Base-by-base conservation (phyloP, 64 coral and sea anemone genomes). In the Acropora tenuis region DNA sequence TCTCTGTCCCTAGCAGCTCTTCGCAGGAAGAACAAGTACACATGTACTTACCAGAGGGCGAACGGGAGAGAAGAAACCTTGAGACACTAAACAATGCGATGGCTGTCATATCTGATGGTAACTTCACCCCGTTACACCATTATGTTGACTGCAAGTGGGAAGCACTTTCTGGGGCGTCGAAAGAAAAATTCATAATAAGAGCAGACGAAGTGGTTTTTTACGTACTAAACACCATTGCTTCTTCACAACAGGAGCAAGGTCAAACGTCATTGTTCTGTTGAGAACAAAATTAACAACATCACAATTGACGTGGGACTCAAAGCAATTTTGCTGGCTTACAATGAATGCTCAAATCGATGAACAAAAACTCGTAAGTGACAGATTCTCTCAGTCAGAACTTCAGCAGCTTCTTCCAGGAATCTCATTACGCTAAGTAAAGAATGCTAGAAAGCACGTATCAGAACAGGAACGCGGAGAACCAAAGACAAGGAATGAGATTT, bases 1-100 rank as follows among this genome's bases (percentile, higher is more conserved):
- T 93, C 40, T 93, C 91, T 63, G 91, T 76, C 40, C 91, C 91
- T 55, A 93, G 84, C 18, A 93, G 68, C 66, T 81, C 86, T 71
- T 93, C 82, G 52, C 83, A 74, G 77, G 82, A 93, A 48, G 90
- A 92, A 82, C 89, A 91, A 79, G 71, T 76, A 60, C 87, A 83
- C 78, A 78, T 93, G 52, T 87, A 79, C 80, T 79, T 93, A 80
- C 91, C 91, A 69, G 91, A 93, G 69, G 91, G 84, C 55, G 91
- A 93, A 72, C 82, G 73, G 66, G 84, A 93, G 63, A 87, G 84
- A 61, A 93, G 63, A 86, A 93, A 93, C 83, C 74, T 93, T 60
- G 83, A 93, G 43, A 74, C 79, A 79, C 83, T 93, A 13, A 93
- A 87, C 74, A 93, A 67, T 48, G 91, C 91, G 4, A 75, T 93